Base-by-base conservation (phyloP, 2,888 invertebrate species). In the Pyrrhia umbra region DNA sequence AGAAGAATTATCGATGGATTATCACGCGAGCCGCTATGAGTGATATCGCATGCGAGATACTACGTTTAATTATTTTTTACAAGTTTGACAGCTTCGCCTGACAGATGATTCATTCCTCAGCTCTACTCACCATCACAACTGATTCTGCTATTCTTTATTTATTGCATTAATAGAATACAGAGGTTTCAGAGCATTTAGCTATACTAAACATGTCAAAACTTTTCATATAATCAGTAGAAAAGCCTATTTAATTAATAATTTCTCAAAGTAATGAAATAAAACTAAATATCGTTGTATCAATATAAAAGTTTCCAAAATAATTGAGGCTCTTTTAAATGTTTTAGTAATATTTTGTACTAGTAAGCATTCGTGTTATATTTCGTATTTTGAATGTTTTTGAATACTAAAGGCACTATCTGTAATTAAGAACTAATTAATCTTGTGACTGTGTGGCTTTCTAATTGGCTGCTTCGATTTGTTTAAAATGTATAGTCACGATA, bases 361-460 rank as follows among this genome's bases (percentile, higher is more conserved):
- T 27, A 56, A 47, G 45, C 50, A n/a, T 4, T 45, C 30, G 21
- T 21, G 30, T 34, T 16, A 34, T 34, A 34, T 18, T 30, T 34
- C 15, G n/a, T 16, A n/a, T n/a, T n/a, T n/a, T n/a, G 10, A 23
- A 45, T 55, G 16, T 10, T 34, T 34, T 34, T 34, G n/a, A 34
- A 34, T 34, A 30, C 18, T 13, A 8, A 23, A 25, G 30, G 15
- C 1, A 25, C 27, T 42, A 25, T 47, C 30, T 51, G 18, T 34
- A 58, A 58, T 64, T 58, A 52, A 16, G 25, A 20, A 55, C 18
- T 42, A 58, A 64, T 64, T 47, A 64, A 40, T 58, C 34, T 57
- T 21, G 18, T 39, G 20, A 46, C 6, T 46, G 45, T 42, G 30
- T n/a, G 52, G 20, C 16, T 50, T 45, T 40, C 42, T 57, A 68